Conservation (phyloP, 2,797 vertebrate genomes). For the Chaetodon trifasciatus region DNA sequence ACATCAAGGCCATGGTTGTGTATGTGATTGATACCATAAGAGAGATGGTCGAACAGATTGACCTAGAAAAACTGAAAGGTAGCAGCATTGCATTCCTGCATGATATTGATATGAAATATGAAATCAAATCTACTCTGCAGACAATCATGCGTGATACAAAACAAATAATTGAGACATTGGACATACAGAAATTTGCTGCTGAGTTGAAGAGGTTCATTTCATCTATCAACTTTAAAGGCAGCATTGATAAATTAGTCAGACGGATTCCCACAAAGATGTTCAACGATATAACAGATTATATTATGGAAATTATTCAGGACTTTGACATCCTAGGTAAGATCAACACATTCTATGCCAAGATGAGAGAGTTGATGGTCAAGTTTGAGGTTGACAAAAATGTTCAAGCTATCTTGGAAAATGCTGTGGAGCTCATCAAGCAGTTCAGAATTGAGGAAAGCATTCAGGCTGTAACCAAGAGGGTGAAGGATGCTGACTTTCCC, state of each 20-base stretch:
- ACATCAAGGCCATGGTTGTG: conserved; percentile 81
- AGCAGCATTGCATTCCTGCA: conserved; percentile 84
- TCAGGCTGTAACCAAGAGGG: conserved; percentile 67
- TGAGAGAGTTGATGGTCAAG: conserved; percentile 83
- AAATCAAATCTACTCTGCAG: conserved; percentile 81
- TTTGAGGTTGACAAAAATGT: conserved; percentile 87
- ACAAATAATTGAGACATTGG: conserved; percentile 79
- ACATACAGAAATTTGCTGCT: conserved; percentile 74
- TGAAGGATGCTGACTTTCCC: conserved; percentile 84
- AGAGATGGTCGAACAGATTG: conserved; percentile 78
- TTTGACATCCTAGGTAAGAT: conserved; percentile 86
- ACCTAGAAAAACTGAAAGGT: conserved; percentile 83
- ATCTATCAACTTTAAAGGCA: conserved; percentile 63
- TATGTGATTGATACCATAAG: conserved; percentile 81
- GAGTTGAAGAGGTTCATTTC: conserved; percentile 78
- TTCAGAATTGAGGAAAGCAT: conserved; percentile 87
- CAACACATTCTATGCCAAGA: conserved; percentile 77
- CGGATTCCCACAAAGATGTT: conserved; percentile 78
- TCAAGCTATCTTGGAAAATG: conserved; percentile 85
- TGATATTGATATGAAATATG: conserved; percentile 84
- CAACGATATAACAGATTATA: conserved; percentile 60
- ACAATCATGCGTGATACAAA: conserved; percentile 79
- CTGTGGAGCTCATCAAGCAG: conserved; percentile 84
- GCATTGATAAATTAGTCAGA: conserved; percentile 72
- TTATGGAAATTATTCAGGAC: conserved; percentile 79